These are phyloP conservation scores for Limnothrissa miodon DNA, from an alignment of 2,113 vertebrate species.

Conservation along the genomic window DNA sequence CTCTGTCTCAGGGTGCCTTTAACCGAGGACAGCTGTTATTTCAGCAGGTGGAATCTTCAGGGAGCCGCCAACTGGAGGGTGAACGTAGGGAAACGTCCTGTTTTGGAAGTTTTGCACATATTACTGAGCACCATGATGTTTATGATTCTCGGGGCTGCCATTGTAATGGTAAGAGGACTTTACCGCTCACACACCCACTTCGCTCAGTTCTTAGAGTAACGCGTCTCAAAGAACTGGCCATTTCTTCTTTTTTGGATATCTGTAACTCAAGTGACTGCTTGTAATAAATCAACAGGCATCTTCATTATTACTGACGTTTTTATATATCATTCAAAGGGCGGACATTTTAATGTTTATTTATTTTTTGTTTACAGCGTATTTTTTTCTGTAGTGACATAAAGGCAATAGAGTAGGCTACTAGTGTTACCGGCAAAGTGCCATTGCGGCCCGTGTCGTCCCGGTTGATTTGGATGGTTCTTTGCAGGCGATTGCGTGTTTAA, in stretches of 20 bases:
- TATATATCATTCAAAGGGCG: not conserved
- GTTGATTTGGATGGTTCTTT: slow-evolving; percentile 75
- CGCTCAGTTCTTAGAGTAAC: slow-evolving; percentile 4
- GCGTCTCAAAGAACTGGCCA: slow-evolving; percentile 2
- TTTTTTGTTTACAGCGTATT: not conserved
- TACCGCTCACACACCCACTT: slow-evolving; percentile 6
- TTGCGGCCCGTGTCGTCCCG: slow-evolving; percentile 59
- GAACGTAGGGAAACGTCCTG: slow-evolving; percentile 2
- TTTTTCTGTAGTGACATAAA: not conserved
- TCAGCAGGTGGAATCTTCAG: slow-evolving; percentile 3
- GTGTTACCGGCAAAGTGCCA: slow-evolving; percentile 9
- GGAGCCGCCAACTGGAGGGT: not conserved
- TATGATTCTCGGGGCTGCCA: slow-evolving; percentile 81
- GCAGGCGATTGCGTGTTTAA: slow-evolving; percentile 87
- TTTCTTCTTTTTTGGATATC: not conserved
- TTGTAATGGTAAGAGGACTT: slow-evolving; percentile 81
- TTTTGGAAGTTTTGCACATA: slow-evolving; percentile 63
- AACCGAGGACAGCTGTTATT: not conserved
- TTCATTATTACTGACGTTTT: not conserved
- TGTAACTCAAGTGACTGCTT: slow-evolving; percentile 17
- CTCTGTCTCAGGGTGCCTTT: not conserved
- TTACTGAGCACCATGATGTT: slow-evolving; percentile 81
- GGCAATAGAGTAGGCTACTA: not conserved
- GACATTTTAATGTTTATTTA: not conserved
- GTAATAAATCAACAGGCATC: slow-evolving; percentile 2